Evolutionary conservation across 2,797 vertebrate genomes (phyloP).

Genomic region (Enteromius radiatus): DNA sequence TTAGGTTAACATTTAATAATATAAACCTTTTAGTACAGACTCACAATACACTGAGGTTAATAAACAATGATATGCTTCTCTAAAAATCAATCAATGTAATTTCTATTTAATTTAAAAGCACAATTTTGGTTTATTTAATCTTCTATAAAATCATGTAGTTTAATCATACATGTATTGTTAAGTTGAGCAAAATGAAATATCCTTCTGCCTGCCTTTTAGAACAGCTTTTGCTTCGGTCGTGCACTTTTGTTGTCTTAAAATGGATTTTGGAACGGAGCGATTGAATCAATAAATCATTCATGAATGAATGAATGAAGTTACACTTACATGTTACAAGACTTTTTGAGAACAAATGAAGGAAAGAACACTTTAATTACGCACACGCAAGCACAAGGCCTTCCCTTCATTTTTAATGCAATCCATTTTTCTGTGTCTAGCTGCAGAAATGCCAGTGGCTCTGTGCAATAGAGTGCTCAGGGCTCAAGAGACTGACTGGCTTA

Average conservation of each 20-base stretch:
- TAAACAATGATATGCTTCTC: not conserved
- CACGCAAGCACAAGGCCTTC: not conserved
- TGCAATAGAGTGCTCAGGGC: constrained; percentile 5
- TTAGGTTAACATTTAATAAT: not conserved
- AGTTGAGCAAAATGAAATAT: not conserved
- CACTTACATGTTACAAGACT: not conserved
- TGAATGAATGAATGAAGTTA: constrained; percentile 3
- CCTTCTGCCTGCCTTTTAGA: not conserved
- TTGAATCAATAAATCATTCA: constrained; percentile 19
- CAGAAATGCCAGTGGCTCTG: constrained; percentile 4
- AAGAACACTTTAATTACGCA: not conserved
- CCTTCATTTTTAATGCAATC: constrained; percentile 21
- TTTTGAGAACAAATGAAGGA: not conserved
- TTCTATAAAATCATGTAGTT: not conserved
- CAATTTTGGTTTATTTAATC: not conserved
- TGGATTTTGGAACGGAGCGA: not conserved
- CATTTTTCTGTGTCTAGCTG: constrained; percentile 14
- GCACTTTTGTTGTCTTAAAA: not conserved
- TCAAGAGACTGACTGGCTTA: constrained; percentile 19
- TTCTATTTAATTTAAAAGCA: not conserved
- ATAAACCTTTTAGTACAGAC: not conserved
- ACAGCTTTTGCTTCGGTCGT: not conserved
- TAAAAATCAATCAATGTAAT: not conserved
- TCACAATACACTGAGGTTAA: not conserved
- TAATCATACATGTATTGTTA: not conserved